phyloP scores from a whole-genome alignment of 2,113 vertebrate genomes.

The Alces alces region DNA sequence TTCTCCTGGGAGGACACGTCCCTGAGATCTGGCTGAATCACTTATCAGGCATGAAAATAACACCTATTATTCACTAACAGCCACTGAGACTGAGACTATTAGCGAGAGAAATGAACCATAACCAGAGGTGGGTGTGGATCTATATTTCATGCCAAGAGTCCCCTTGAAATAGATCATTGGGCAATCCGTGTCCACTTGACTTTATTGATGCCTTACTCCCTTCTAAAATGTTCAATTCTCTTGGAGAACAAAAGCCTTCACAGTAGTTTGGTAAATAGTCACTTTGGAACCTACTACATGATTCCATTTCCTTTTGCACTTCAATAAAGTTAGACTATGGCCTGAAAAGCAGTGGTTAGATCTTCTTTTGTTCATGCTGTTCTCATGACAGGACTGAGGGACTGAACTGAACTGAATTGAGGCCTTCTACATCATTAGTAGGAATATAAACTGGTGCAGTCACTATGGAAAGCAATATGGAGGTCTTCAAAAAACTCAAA shows the following conservation, averaged over 20 bases:
- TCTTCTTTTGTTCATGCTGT: not conserved
- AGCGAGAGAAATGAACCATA: not conserved
- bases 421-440: not conserved
- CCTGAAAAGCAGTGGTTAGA: not conserved
- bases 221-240: not conserved
- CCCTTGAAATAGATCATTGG: not conserved
- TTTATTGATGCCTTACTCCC: not conserved
- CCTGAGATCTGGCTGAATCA: not conserved
- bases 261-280: not conserved
- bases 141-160: not conserved
- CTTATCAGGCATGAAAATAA: not conserved
- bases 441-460: rapidly evolving
- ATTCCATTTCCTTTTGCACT: not conserved
- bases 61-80: not conserved
- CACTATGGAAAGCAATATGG: not conserved
- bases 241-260: not conserved
- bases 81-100: not conserved
- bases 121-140: not conserved
- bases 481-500: not conserved
- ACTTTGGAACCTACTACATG: not conserved
- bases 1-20: not conserved
- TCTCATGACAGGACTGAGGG: not conserved
- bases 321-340: not conserved
- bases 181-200: not conserved
- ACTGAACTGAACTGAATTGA: not conserved